Evolutionary conservation across 2,888 invertebrate genomes (phyloP).

Genomic region (Hypena proboscidalis): DNA sequence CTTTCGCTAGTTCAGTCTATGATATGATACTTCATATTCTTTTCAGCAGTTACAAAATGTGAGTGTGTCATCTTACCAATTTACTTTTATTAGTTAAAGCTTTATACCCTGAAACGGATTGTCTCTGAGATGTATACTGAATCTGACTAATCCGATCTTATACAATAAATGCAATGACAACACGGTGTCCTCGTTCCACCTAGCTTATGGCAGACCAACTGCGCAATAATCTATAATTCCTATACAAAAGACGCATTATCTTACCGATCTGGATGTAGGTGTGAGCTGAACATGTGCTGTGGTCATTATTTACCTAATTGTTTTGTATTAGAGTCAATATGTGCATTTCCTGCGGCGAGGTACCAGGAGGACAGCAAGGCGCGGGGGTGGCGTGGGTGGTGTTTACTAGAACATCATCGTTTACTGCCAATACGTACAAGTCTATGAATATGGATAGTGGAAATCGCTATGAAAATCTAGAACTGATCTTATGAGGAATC

Average conservation of each 20-base stretch:
- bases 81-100: too few species aligned
- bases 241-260: constrained; percentile 6
- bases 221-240: constrained; percentile 13
- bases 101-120: too few species aligned
- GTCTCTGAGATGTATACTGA: too few species aligned
- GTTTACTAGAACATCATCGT: constrained; percentile 26
- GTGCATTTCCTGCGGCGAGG: constrained; percentile 23
- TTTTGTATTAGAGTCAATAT: constrained; percentile 19
- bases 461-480: constrained; percentile 22
- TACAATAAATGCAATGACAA: too few species aligned
- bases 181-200: too few species aligned
- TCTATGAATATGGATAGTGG: constrained; percentile 34
- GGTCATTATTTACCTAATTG: constrained; percentile 30
- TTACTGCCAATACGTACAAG: constrained; percentile 8
- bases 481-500: constrained; percentile 6
- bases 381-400: constrained; percentile 42
- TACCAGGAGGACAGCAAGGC: constrained; percentile 28
- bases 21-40: too few species aligned
- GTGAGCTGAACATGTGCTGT: constrained; percentile 24
- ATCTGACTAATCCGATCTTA: too few species aligned
- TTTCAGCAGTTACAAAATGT: too few species aligned
- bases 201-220: too few species aligned
- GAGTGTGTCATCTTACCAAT: too few species aligned
- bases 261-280: constrained; percentile 24
- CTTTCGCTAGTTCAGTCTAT: too few species aligned